Evolutionary conservation across 2,888 invertebrate species (phyloP).

Genomic region (Rosalia funebris): DNA sequence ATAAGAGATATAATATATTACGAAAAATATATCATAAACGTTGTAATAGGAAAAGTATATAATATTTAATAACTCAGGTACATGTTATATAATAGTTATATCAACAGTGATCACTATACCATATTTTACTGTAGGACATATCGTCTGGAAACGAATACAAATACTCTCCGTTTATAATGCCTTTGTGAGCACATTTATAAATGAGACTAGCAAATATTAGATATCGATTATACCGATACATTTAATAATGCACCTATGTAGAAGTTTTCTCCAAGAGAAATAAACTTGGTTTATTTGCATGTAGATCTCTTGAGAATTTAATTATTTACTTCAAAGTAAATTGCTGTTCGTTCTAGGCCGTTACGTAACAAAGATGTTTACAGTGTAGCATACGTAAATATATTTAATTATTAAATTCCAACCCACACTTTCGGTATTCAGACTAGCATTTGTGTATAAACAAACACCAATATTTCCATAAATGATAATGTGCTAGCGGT

Average conservation of each 20-base stretch:
- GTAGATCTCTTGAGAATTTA: constrained; percentile 14
- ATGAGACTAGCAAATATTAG: too few species aligned
- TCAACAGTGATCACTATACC: too few species aligned
- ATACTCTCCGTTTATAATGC: too few species aligned
- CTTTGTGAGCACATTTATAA: too few species aligned
- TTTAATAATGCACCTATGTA: background rate
- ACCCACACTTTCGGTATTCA: background rate
- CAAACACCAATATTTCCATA: constrained; percentile 1
- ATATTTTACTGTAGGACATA: too few species aligned
- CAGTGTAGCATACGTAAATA: constrained; percentile 6
- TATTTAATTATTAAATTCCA: constrained; percentile 4
- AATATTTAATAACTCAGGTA: too few species aligned
- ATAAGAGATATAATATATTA: too few species aligned
- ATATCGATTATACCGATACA: background rate
- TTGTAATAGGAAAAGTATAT: too few species aligned
- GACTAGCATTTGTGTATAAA: background rate
- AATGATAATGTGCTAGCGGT: background rate
- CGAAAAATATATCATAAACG: too few species aligned
- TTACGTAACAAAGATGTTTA: constrained; percentile 10
- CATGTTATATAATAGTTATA: too few species aligned
- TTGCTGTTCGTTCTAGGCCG: constrained; percentile 4
- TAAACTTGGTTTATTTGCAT: constrained; percentile 14
- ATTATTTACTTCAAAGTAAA: constrained; percentile 20
- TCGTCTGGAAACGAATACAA: too few species aligned
- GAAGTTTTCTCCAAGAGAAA: constrained; percentile 1